Evolutionary conservation across 2,888 invertebrate species (phyloP).

Genomic region (Zonitis immaculata): DNA sequence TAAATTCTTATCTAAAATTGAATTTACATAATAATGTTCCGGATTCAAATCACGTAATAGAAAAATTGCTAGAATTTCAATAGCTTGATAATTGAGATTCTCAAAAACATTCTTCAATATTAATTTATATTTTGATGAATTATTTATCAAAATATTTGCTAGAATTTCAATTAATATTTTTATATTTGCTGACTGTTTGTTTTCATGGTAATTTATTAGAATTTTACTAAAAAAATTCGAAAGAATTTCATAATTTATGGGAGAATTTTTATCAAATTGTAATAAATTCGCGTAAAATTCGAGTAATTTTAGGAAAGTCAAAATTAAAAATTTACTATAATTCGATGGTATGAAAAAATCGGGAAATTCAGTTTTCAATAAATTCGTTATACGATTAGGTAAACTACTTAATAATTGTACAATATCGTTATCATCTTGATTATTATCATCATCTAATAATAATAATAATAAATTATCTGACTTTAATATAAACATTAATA

Average conservation of each 20-base stretch:
- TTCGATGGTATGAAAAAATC: slow-evolving; percentile 55
- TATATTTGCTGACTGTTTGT: slow-evolving; percentile 50
- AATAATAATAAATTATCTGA: slow-evolving; percentile 52
- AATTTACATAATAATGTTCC: slow-evolving; percentile 47
- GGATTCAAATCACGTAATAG: slow-evolving; percentile 55
- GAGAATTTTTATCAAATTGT: slow-evolving; percentile 40
- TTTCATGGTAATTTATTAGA: slow-evolving; percentile 54
- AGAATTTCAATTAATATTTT: slow-evolving; percentile 54
- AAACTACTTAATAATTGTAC: slow-evolving; percentile 55
- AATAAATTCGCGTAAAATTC: slow-evolving; percentile 54
- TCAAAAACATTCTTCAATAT: slow-evolving; percentile 53
- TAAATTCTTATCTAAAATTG: slow-evolving; percentile 53
- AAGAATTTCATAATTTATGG: slow-evolving; percentile 32
- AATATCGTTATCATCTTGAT: slow-evolving; percentile 43
- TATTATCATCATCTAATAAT: slow-evolving; percentile 22
- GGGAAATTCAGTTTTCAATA: slow-evolving; percentile 53
- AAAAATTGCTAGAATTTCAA: slow-evolving; percentile 55
- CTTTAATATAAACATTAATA: slow-evolving; percentile 49
- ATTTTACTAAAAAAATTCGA: slow-evolving; percentile 56
- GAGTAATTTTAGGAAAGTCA: slow-evolving; percentile 58
- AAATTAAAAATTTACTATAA: slow-evolving; percentile 57
- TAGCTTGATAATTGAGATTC: slow-evolving; percentile 55
- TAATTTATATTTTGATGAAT: slow-evolving; percentile 44
- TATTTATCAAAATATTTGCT: slow-evolving; percentile 51
- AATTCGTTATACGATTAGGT: slow-evolving; percentile 69